Conservation (phyloP, 2,113 vertebrate species). For the Oxygymnocypris stewartii region DNA sequence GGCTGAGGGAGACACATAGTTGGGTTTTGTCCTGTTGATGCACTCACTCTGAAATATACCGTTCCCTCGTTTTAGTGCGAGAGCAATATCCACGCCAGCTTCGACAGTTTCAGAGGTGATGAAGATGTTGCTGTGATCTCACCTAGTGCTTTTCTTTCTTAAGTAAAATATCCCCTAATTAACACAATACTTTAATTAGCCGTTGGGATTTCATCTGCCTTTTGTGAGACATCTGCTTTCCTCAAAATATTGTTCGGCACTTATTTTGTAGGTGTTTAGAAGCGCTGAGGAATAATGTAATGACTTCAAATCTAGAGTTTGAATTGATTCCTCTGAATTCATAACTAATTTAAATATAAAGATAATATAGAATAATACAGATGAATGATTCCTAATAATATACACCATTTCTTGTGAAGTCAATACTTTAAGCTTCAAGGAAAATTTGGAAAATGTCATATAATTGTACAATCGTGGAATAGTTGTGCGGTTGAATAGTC, state of each 20-base stretch:
- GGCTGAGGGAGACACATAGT: conserved; percentile 53
- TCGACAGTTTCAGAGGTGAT: conserved; percentile 30
- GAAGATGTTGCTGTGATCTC: conserved; percentile 59
- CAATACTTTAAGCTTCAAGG: not conserved
- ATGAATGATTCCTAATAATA: not conserved
- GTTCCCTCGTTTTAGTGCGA: not conserved
- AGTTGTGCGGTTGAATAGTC: not conserved
- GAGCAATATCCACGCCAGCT: not conserved
- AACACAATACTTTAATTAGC: conserved; percentile 71
- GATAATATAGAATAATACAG: not conserved
- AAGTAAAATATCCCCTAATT: conserved; percentile 69
- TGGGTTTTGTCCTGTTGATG: conserved; percentile 17
- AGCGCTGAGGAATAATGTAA: not conserved
- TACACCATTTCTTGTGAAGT: not conserved
- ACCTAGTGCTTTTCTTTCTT: conserved; percentile 61
- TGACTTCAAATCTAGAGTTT: not conserved
- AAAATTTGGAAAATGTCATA: not conserved
- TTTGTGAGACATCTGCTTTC: conserved; percentile 54
- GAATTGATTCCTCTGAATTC: not conserved
- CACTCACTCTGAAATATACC: conserved; percentile 50
- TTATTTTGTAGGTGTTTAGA: conserved; percentile 49
- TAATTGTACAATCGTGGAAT: not conserved
- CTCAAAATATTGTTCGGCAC: conserved; percentile 59
- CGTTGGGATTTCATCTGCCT: conserved; percentile 57
- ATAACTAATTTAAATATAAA: not conserved